Conservation (phyloP, 2,888 invertebrate species). For the Calliopum simillimum region DNA sequence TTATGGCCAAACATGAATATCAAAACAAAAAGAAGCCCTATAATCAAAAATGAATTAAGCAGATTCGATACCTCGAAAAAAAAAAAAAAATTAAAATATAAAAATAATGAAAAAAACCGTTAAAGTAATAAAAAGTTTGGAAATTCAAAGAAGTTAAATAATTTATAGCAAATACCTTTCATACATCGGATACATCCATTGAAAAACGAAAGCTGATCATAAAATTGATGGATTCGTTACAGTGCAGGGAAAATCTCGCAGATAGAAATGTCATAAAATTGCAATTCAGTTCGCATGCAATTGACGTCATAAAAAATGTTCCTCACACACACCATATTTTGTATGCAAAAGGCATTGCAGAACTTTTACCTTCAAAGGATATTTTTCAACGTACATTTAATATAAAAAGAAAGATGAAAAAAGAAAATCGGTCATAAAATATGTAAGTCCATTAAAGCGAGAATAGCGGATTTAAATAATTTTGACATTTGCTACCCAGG, state of each 20-base stretch:
- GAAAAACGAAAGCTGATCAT: conserved; percentile 12
- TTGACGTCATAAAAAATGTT: conserved; percentile 32
- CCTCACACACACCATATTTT: background rate
- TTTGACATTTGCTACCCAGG: conserved; percentile 25
- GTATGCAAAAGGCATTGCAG: conserved; percentile 23
- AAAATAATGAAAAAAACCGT: background rate
- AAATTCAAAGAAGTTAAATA: too few relatives aligned
- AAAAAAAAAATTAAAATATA: background rate
- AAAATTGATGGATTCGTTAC: conserved; percentile 60
- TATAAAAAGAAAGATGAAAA: background rate
- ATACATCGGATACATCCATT: background rate
- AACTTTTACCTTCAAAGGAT: background rate
- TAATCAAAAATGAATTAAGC: background rate
- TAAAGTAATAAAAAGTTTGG: background rate
- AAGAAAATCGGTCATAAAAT: conserved; percentile 44
- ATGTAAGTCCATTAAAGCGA: conserved; percentile 66
- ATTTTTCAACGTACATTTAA: background rate
- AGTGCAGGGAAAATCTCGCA: conserved; percentile 41
- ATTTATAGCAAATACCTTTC: background rate
- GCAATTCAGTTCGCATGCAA: conserved; percentile 7
- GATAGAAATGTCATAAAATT: conserved; percentile 33
- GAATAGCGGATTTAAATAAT: conserved; percentile 62
- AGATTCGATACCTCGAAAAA: background rate
- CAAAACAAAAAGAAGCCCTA: conserved; percentile 26
- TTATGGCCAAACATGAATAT: conserved; percentile 33